Base-by-base conservation (phyloP, 1,140 invertebrate genomes). In the Hirudo medicinalis region DNA sequence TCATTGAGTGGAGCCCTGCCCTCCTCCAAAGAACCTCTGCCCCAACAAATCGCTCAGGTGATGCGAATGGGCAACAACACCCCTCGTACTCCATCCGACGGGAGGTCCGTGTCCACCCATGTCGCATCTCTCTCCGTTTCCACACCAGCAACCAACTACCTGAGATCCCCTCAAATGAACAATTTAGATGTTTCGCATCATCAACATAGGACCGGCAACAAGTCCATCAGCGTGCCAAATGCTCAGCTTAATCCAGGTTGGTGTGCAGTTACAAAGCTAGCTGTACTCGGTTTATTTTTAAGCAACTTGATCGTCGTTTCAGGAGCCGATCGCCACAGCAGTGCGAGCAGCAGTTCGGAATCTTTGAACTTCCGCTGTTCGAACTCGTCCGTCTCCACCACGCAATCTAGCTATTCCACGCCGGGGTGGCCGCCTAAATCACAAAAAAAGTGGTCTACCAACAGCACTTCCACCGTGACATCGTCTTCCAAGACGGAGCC, bases 261-360 rank as follows among this genome's bases (percentile, higher is more conserved):
- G 15, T 49, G 43, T 17, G 9, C 1, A 49, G 29, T 22, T 13
- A 63, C 57, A n/a, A 63, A 22, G 4, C 11, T 2, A 13, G 5
- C 11, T 22, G 2, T 8, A 0, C 0, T 63, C 13, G 29, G 9
- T 63, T 25, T 57, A n/a, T n/a, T 63, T 63, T 11, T 22, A 25
- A 19, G 22, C 29, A 63, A 25, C 29, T 13, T 11, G 1, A 22
- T 11, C 20, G 19, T 27, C 60, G 25, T 71, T 69, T 25, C 66
- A 67, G 29, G 36, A 17, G 72, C 55, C 0, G 73, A 74, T 32
- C 54, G 55, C 43, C 55, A 40, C 36, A 76, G 76, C 66, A 81
- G 78, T 73, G 77, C 75, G 22, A 80, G 78, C 73, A 78, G 78
- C 49, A 82, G 80, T 75, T 79, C 79, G 17, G 80, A 82, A 55